A percentile compares a stretch with the other conserved stretches of the same genome.
Conservation (phyloP, 2,113 vertebrate genomes). For the Percina caprodes region DNA sequence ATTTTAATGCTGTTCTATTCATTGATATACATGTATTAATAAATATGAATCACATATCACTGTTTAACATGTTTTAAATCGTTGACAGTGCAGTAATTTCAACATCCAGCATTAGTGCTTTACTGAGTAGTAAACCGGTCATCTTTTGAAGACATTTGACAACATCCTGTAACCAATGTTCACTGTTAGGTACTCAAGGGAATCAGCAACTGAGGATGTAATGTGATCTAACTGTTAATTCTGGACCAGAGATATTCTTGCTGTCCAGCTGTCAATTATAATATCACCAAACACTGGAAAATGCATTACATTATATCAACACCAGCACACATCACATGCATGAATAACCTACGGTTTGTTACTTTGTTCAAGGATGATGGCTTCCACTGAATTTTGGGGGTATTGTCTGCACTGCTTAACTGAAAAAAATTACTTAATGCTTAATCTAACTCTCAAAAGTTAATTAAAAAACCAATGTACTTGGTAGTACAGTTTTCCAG, state of each 20-base stretch:
- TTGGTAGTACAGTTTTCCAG: slow-evolving; percentile 5
- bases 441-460: slow-evolving; percentile 22
- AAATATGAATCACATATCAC: neutral
- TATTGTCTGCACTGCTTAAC: slow-evolving; percentile 22
- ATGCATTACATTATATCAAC: neutral
- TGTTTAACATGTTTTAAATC: slow-evolving; percentile 20
- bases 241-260: neutral
- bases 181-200: neutral
- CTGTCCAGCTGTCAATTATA: neutral
- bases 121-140: neutral
- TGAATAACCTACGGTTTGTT: neutral
- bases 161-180: neutral
- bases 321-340: slow-evolving; percentile 11
- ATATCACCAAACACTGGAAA: neutral
- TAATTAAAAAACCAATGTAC: slow-evolving; percentile 37
- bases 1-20: neutral
- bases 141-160: neutral
- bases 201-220: neutral
- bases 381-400: slow-evolving; percentile 25
- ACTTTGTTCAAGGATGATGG: slow-evolving; percentile 4
- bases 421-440: slow-evolving; percentile 19
- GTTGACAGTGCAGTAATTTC: neutral
- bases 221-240: neutral
- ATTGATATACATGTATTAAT: slow-evolving; percentile 20
- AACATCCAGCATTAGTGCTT: neutral